A percentile compares a stretch with the other conserved stretches of the same genome.
Evolutionary conservation across 2,113 vertebrate species (phyloP).

Genomic region (Megaceryle maxima): DNA sequence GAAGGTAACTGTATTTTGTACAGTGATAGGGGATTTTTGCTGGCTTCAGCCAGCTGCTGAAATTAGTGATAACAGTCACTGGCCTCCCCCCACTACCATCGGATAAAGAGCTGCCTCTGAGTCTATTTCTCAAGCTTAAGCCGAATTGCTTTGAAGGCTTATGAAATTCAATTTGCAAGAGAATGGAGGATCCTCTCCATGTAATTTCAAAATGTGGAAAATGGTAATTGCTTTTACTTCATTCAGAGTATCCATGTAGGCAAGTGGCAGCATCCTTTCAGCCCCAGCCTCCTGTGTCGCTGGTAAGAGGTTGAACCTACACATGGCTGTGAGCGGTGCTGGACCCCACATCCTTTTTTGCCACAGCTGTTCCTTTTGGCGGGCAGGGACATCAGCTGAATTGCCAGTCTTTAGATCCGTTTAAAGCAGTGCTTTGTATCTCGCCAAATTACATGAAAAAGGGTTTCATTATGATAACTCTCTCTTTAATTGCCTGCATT

Average conservation of each 20-base stretch:
- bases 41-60: conserved; percentile 22
- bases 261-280: not conserved
- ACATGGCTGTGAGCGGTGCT: not conserved
- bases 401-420: not conserved
- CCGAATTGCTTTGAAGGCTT: conserved; percentile 53
- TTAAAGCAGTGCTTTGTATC: not conserved
- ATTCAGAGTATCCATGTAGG: not conserved
- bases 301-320: not conserved
- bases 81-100: not conserved
- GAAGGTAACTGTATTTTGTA: conserved; percentile 22
- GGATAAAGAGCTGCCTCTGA: conserved; percentile 31
- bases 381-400: not conserved
- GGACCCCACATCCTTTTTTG: not conserved
- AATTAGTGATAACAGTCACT: conserved; percentile 11
- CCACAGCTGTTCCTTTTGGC: fast-evolving
- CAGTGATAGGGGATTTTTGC: conserved; percentile 6
- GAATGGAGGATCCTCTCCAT: conserved; percentile 31
- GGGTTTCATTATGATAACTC: not conserved
- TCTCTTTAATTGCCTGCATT: not conserved
- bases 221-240: conserved; percentile 45
- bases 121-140: conserved; percentile 47
- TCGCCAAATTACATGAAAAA: not conserved
- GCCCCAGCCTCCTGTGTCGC: not conserved
- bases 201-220: conserved; percentile 59
- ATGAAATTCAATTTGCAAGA: conserved; percentile 63